These are phyloP conservation scores for Lasioglossum figueresi DNA, from an alignment of 2,888 invertebrate species.

Conservation along the genomic window DNA sequence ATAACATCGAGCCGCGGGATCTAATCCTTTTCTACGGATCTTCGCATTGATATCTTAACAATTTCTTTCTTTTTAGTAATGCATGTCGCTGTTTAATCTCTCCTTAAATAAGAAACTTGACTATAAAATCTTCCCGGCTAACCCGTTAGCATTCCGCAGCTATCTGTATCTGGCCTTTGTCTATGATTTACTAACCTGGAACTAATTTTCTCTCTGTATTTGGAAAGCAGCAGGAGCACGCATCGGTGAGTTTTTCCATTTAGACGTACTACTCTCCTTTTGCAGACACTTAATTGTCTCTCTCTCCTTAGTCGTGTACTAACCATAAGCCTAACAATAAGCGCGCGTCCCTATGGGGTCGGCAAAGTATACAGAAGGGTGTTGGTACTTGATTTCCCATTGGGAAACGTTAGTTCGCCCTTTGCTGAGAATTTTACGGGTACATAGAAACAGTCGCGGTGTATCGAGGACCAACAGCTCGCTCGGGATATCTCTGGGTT, in stretches of 20 bases:
- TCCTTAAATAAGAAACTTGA: constrained; percentile 12
- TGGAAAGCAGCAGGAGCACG: constrained; percentile 83
- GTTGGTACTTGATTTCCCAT: background rate
- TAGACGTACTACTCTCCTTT: constrained; percentile 9
- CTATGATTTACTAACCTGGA: constrained; percentile 76
- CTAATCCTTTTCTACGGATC: background rate
- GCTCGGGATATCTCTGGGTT: background rate
- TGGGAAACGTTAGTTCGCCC: background rate
- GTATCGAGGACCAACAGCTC: background rate
- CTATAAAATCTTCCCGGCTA: constrained; percentile 41
- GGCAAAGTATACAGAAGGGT: background rate
- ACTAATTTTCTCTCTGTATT: constrained; percentile 80
- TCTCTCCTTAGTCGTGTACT: background rate
- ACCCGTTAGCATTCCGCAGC: constrained; percentile 50
- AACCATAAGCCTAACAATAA: background rate
- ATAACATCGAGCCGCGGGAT: background rate
- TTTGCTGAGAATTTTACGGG: background rate
- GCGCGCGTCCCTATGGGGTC: background rate
- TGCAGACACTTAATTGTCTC: background rate
- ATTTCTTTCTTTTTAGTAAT: background rate
- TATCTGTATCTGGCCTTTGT: constrained; percentile 66
- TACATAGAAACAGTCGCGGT: background rate
- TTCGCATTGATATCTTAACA: background rate
- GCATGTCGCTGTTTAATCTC: background rate
- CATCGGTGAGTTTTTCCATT: constrained; percentile 82